phyloP scores from a whole-genome alignment of 1,140 invertebrate species.

The Protaetia brevitarsis region DNA sequence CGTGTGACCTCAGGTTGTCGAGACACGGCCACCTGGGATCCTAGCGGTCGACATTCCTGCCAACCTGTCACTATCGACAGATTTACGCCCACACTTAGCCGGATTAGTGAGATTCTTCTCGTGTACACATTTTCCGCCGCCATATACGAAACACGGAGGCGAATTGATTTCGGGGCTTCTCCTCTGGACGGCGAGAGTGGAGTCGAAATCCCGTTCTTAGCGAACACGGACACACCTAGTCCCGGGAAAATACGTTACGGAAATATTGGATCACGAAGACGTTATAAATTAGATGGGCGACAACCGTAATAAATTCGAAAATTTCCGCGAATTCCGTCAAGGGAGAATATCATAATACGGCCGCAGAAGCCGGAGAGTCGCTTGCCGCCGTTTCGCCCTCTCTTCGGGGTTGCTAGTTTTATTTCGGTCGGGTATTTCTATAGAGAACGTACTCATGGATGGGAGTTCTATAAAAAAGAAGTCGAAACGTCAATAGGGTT shows the following conservation, averaged over 20 bases:
- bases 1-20: not conserved
- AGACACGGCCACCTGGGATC: constrained; percentile 14
- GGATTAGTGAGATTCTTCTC: constrained; percentile 16
- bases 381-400: not conserved
- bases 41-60: not conserved
- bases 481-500: not conserved
- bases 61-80: constrained; percentile 14
- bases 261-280: constrained; percentile 6
- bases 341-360: not conserved
- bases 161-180: not conserved
- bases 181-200: too few relatives aligned
- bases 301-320: not conserved
- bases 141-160: not conserved
- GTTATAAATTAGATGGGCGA: not conserved
- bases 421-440: not conserved
- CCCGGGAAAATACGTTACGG: not conserved
- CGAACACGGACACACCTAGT: not conserved
- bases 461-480: not conserved
- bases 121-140: not conserved
- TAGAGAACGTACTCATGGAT: not conserved
- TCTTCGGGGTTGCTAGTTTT: not conserved
- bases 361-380: not conserved
- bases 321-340: not conserved
- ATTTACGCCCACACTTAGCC: constrained; percentile 21
- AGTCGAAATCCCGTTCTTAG: too few relatives aligned